Base-by-base conservation (phyloP, 2,113 vertebrate species). In the Lethenteron camtschaticum region DNA sequence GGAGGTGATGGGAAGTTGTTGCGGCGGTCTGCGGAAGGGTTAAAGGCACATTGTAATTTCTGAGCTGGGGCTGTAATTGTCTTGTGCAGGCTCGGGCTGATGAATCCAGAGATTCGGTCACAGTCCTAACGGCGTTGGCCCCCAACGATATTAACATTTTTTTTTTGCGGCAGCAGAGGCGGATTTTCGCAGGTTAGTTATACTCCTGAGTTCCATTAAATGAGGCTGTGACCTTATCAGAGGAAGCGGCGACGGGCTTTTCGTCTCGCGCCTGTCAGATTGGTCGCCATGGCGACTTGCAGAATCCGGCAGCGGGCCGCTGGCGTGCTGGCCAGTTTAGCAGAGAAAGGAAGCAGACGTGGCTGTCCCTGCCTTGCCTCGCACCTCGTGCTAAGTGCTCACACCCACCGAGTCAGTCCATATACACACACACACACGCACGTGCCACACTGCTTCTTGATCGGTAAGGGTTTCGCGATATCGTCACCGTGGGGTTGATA, bases 241-340 rank as follows among this genome's bases (percentile, higher is more conserved):
- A 66, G 63, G 63, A 66, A 66, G 24, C 24, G 63, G n/a, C 24
- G 63, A 66, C 63, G 63, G 63, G 63, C 63, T 66, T 66, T 66
- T 66, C 63, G 63, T 66, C 63, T 66, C 63, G n/a, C n/a, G 63
- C 63, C 63, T 66, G 63, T 66, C 63, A 66, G 63, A n/a, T 66
- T 66, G 63, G 63, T 66, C 63, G n/a, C 63, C 63, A 66, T 66
- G 24, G 63, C 9, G 63, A 66, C 63, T 24, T 24, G 10, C 9
- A 66, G 63, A 24, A 24, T 66, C 24, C 63, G 24, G n/a, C n/a
- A 16, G 63, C 63, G n/a, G 63, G 63, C 41, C 41, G 41, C 41
- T 41, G 41, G 41, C 41, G 41, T 41, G 41, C 41, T 41, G 41
- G 41, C 4, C 41, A 41, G 41, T 41, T 41, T 41, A 41, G 41